Evolutionary conservation across 1,140 invertebrate genomes (phyloP).

Genomic region (Triops cancriformis): DNA sequence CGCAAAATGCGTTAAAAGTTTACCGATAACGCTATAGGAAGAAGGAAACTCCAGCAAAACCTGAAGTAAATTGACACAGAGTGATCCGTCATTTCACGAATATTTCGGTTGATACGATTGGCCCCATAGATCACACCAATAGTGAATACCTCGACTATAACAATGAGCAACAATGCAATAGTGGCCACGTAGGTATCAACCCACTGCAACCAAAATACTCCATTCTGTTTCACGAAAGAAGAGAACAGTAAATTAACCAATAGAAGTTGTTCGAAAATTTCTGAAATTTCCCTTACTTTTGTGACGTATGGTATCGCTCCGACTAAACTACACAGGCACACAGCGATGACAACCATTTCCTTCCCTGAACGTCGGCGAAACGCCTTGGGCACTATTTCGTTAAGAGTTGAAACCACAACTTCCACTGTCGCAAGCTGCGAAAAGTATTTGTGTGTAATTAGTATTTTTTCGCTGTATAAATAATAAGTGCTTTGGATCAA

Average conservation of each 20-base stretch:
- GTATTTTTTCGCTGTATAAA: too few relatives aligned
- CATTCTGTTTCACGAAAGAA: background rate
- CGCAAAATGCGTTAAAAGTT: background rate
- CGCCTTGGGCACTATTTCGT: slow-evolving; percentile 7
- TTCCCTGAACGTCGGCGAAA: background rate
- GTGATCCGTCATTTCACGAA: slow-evolving; percentile 27
- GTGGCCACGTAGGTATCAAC: slow-evolving; percentile 24
- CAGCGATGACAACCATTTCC: slow-evolving; percentile 18
- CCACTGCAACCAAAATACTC: slow-evolving; percentile 23
- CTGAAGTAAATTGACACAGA: slow-evolving; percentile 13
- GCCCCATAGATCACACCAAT: slow-evolving; percentile 22
- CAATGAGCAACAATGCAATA: slow-evolving; percentile 19
- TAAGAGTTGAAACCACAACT: slow-evolving; percentile 19
- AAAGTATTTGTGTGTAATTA: background rate
- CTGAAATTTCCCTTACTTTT: background rate
- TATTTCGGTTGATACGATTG: slow-evolving; percentile 20
- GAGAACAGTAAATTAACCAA: background rate
- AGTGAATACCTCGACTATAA: slow-evolving; percentile 3
- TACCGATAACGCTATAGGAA: slow-evolving; percentile 19
- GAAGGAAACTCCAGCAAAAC: slow-evolving; percentile 21
- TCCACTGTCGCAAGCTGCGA: slow-evolving; percentile 24
- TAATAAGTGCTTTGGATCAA: too few relatives aligned
- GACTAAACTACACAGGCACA: slow-evolving; percentile 20
- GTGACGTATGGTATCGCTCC: slow-evolving; percentile 27
- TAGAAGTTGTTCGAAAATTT: background rate